phyloP scores from a whole-genome alignment of 2,888 invertebrate genomes.

The Heliconius erato region DNA sequence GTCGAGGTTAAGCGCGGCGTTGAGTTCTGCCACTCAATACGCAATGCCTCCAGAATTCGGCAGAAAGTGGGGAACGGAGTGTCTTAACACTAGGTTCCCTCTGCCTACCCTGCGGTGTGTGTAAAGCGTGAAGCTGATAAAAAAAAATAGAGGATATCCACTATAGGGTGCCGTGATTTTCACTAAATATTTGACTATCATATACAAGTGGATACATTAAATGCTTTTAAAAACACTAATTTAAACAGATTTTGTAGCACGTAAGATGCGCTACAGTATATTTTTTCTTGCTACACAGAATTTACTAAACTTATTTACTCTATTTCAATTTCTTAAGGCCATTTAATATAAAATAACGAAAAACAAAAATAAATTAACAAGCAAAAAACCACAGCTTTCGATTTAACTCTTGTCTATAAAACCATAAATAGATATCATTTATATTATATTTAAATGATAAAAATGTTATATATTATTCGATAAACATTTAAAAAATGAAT shows the following conservation, averaged over 20 bases:
- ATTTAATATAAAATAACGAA: background rate
- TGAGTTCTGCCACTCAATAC: too few relatives aligned
- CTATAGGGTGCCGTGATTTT: slow-evolving; percentile 58
- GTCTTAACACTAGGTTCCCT: too few relatives aligned
- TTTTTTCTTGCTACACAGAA: slow-evolving; percentile 13
- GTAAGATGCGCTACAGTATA: slow-evolving; percentile 57
- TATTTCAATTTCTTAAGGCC: background rate
- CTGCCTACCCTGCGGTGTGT: too few relatives aligned
- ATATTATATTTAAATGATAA: background rate
- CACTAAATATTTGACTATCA: slow-evolving; percentile 47
- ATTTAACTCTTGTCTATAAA: background rate
- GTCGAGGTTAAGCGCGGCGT: too few relatives aligned
- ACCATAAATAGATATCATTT: background rate
- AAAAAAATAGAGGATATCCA: slow-evolving; percentile 39
- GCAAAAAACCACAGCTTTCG: background rate
- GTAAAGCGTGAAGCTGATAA: too few relatives aligned
- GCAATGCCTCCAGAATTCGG: too few relatives aligned
- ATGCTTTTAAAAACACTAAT: slow-evolving; percentile 56
- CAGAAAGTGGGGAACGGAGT: background rate
- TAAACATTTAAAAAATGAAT: background rate
- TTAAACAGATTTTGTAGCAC: slow-evolving; percentile 57
- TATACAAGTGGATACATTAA: slow-evolving; percentile 57
- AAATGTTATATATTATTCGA: background rate
- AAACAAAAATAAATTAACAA: background rate
- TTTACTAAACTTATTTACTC: too few relatives aligned